phyloP scores from a whole-genome alignment of 2,888 invertebrate species.

The Sarcophaga variegata region DNA sequence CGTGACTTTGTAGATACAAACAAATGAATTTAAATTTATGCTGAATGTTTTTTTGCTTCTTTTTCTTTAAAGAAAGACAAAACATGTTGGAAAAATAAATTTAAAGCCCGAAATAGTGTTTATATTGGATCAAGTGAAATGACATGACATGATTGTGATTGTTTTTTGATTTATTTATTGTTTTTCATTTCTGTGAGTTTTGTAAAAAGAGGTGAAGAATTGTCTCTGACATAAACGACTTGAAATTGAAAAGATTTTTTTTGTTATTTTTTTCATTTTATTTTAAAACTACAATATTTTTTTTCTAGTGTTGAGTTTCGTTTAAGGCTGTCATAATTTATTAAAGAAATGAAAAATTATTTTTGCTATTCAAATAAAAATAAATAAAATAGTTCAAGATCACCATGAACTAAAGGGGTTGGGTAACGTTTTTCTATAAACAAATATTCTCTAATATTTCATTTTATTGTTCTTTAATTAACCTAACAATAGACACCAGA shows the following conservation, averaged over 20 bases:
- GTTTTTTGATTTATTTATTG: constrained; percentile 34
- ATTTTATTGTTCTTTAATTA: constrained; percentile 36
- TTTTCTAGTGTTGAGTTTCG: not conserved
- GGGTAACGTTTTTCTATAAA: not conserved
- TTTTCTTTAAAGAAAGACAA: constrained; percentile 7
- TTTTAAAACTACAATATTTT: not conserved
- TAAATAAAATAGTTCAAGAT: constrained; percentile 46
- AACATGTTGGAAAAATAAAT: not conserved
- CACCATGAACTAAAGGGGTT: constrained; percentile 29
- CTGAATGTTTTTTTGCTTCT: not conserved
- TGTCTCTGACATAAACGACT: not conserved
- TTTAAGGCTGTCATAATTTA: too few species aligned
- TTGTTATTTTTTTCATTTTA: not conserved
- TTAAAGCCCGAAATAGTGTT: not conserved
- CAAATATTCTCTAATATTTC: not conserved
- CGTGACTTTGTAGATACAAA: constrained; percentile 47
- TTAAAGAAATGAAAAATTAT: not conserved
- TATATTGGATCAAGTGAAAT: constrained; percentile 50
- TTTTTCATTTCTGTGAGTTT: constrained; percentile 16
- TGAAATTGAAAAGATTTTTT: constrained; percentile 30
- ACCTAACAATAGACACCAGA: not conserved
- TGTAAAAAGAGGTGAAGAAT: constrained; percentile 22
- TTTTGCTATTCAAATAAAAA: constrained; percentile 16
- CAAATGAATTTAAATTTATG: constrained; percentile 4
- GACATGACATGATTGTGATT: constrained; percentile 39